Conservation (phyloP, 2,888 invertebrate species). For the Mesorhabditis spiculigera region DNA sequence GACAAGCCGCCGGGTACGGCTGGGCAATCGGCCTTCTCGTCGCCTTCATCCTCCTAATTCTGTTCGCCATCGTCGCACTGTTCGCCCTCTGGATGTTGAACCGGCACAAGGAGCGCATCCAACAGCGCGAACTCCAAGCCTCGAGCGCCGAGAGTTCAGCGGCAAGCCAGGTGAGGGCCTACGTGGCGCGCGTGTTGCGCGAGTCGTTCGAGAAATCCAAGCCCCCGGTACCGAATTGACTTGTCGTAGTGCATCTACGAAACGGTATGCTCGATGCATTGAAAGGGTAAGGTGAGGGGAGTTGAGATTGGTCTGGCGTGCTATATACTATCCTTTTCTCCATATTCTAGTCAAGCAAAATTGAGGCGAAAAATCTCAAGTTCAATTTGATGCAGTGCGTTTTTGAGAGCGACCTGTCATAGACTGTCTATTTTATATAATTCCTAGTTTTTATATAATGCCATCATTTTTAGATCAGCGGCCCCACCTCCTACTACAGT, state of each 20-base stretch:
- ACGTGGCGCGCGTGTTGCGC: neutral
- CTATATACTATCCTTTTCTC: neutral
- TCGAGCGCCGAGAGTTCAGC: conserved; percentile 27
- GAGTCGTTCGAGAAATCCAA: neutral
- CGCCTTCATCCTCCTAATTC: conserved; percentile 38
- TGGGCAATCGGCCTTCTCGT: conserved; percentile 50
- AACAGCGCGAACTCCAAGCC: conserved; percentile 30
- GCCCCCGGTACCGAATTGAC: neutral
- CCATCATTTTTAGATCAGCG: conserved; percentile 28
- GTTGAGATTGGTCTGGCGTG: neutral
- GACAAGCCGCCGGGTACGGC: conserved; percentile 37
- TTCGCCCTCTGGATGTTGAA: conserved; percentile 34
- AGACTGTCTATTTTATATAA: neutral
- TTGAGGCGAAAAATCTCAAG: neutral
- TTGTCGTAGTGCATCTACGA: conserved; percentile 3
- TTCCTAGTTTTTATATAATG: neutral
- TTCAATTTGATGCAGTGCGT: too few relatives aligned
- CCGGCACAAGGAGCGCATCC: conserved; percentile 31
- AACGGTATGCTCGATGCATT: neutral
- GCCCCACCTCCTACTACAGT: conserved; percentile 34
- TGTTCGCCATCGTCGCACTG: conserved; percentile 34
- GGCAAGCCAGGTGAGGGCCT: conserved; percentile 21
- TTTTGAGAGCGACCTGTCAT: too few relatives aligned
- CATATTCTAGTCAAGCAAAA: neutral
- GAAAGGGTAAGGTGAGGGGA: neutral